A percentile compares a stretch with the other conserved stretches of the same genome.
phyloP scores from a whole-genome alignment of 2,113 vertebrate genomes.

The Leptodactylus fuscus region DNA sequence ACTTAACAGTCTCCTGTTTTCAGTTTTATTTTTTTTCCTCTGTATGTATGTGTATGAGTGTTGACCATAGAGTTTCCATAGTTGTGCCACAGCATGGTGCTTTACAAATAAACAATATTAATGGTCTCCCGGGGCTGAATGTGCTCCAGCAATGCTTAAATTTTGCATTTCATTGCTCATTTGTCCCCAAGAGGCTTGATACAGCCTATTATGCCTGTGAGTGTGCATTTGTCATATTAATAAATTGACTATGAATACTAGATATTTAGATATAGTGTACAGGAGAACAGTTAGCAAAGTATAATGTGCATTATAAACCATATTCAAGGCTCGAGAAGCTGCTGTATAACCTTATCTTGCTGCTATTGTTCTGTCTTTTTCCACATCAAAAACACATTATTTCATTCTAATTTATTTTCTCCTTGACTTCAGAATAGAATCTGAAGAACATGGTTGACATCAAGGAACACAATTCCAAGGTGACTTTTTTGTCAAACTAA shows the following conservation, averaged over 20 bases:
- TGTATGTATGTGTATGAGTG: neutral
- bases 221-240: slow-evolving; percentile 33
- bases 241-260: slow-evolving; percentile 13
- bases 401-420: neutral
- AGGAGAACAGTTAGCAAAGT: neutral
- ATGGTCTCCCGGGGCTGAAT: neutral
- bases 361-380: neutral
- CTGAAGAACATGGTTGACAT: neutral
- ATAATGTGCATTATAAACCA: neutral
- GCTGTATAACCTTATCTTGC: neutral
- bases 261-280: neutral
- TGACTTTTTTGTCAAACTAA: neutral
- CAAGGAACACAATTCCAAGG: neutral
- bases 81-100: neutral
- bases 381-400: neutral
- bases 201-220: slow-evolving; percentile 19
- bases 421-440: neutral
- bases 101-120: slow-evolving; percentile 39
- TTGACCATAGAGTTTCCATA: neutral
- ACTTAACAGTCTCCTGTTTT: neutral
- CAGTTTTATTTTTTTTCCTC: neutral
- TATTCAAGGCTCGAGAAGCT: neutral
- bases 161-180: slow-evolving; percentile 17
- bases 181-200: slow-evolving; percentile 10
- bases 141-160: slow-evolving; percentile 7